phyloP scores from a whole-genome alignment of 2,888 invertebrate genomes.

The Clivina fossor region DNA sequence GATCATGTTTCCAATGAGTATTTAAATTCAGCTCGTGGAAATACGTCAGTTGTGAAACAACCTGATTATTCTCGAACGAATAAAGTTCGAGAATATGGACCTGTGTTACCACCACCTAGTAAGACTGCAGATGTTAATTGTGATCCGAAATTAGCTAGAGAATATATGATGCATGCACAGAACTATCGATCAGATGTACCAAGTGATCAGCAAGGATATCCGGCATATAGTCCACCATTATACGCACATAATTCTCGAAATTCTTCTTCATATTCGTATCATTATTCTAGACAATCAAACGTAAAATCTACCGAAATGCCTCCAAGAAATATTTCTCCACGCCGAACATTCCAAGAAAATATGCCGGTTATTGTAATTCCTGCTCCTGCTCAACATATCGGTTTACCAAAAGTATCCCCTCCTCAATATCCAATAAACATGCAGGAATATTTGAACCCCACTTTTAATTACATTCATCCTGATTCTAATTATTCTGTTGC shows the following conservation, averaged over 20 bases:
- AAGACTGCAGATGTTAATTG: constrained; percentile 12
- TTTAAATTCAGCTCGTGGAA: constrained; percentile 8
- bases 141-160: constrained; percentile 14
- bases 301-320: constrained; percentile 16
- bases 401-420: constrained; percentile 4
- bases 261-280: constrained; percentile 1
- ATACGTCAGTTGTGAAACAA: background rate
- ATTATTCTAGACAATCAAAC: constrained; percentile 9
- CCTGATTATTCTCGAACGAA: constrained; percentile 9
- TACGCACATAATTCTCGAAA: constrained; percentile 6
- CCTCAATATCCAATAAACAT: constrained; percentile 11
- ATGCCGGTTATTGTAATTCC: constrained; percentile 26
- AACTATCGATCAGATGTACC: background rate
- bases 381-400: constrained; percentile 15
- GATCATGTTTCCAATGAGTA: constrained; percentile 11
- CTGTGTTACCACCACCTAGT: constrained; percentile 13
- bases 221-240: constrained; percentile 16
- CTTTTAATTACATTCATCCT: constrained; percentile 8
- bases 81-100: constrained; percentile 8
- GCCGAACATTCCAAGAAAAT: constrained; percentile 30
- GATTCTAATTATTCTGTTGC: constrained; percentile 12
- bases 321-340: constrained; percentile 24
- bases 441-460: constrained; percentile 10
- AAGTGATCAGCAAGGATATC: constrained; percentile 15
- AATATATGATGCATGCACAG: constrained; percentile 15